Base-by-base conservation (phyloP, 23 tunicate species). In the Diplosoma virens region DNA sequence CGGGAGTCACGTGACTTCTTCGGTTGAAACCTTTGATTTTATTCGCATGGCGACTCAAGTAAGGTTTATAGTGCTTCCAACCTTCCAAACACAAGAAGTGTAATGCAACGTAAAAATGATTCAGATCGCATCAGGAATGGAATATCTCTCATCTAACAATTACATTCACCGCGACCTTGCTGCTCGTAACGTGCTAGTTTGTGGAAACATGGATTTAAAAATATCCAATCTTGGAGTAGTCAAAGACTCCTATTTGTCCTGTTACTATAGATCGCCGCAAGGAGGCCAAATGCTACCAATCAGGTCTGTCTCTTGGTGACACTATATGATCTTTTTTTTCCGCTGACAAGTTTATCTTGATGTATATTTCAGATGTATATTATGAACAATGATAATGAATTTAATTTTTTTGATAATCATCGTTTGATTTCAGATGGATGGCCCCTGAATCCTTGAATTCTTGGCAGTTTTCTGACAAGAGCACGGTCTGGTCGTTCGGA, bases 281-380 rank as follows among this genome's bases (percentile, higher is more conserved):
- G 97, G 97, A 0, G 97, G 97, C 0, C 97, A 92, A 47, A 86
- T 92, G 91, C 83, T 92, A 29, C 97, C 97, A 9, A 82, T 92
- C 52, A 92, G 97, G 97, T 85, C 37, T 11, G 63, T 56, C 20
- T 4, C 25, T 66, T 29, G 9, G 27, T n/a, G 7, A 9, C 9
- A 27, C 55, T 5, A 6, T 27, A 5, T 9, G 11, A 9, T 9
- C 16, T 11, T 11, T 7, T 28, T 28, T 24, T 66, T 11, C 11
- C 52, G 52, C 11, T 46, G 52, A 16, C 16, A 46, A 11, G 11
- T 46, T 46, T 11, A 46, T 14, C 52, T 16, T 46, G 52, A 11
- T 46, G 52, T 46, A 11, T 11, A 7, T 58, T 16, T 6, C 4
- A 66, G 47, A 17, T 25, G 11, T 27, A 6, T 7, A 66, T 66